Evolutionary conservation across 1,140 invertebrate genomes (phyloP), one percentile per base, ranked within the genome.

Genomic region (Brachionus angularis): DNA sequence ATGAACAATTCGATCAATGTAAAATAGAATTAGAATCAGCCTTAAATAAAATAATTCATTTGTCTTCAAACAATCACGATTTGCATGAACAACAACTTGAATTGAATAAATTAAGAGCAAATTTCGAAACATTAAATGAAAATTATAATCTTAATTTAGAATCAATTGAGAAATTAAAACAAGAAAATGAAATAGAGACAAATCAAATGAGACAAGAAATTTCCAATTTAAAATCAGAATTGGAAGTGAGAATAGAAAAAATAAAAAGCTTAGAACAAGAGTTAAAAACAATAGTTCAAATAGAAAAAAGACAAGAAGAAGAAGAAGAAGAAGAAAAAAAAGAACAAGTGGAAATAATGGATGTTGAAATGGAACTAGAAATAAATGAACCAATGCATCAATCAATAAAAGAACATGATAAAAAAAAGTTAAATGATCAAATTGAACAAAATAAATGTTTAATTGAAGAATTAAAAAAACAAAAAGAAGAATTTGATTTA

Each of bases 11-110:
- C n/a, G 47, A 50, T 27, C 47, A 50, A 25, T n/a, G 47, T 12
- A 23, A 8, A 3, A 23, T 27, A 18, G 25, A 27, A 50, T 5
- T 50, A 27, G 47, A 1, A 50, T 5, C 47, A 50, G 18, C n/a
- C 25, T 12, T 21, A 50, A 53, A 53, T 18, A 53, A 53, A 53
- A 53, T 53, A n/a, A 31, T 53, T n/a, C 27, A 53, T 53, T 53
- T 53, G n/a, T 53, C 50, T 16, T 27, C 50, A 31, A 53, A 33
- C 5, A 53, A 53, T 18, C 29, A 25, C 31, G 50, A 53, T 18
- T 16, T 53, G 18, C 50, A 53, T 33, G 5, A 33, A 31, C 27
- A 8, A 31, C 10, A 31, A 53, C 18, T 16, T 33, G 25, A 33
- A 16, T 25, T n/a, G n/a, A n/a, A n/a, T n/a, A n/a, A n/a, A n/a